Base-by-base conservation (phyloP, 1,140 invertebrate species). In the Musca vetustissima region DNA sequence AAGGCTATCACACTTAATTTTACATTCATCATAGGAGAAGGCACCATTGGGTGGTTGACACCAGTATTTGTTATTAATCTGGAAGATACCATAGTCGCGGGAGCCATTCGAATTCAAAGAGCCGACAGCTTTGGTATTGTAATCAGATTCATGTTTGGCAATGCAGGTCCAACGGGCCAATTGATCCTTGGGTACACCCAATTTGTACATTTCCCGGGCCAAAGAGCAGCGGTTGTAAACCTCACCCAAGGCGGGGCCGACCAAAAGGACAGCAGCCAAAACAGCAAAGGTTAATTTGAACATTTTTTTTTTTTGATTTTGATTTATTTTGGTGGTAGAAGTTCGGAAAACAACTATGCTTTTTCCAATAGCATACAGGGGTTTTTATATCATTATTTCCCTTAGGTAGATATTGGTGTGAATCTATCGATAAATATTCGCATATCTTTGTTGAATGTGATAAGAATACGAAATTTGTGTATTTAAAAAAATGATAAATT, bases 51-150 rank as follows among this genome's bases (percentile, higher is more conserved):
- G 11, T 9, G 71, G 71, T 53, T 71, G 72, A 64, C 78, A 79
- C 78, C 78, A 80, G 28, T 74, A 78, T 14, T 70, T 69, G 67
- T 75, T 72, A 53, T 79, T 80, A 50, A 80, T 75, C 64, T 78
- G 76, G 66, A 78, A 80, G 28, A 79, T 73, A 22, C 77, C 76
- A 47, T 73, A 77, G 66, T 77, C 77, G 2, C 70, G 52, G 53
- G 75, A 74, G 48, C 74, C 73, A 57, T 79, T 73, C 2, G 17
- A 21, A 17, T 77, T 79, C 13, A 52, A 1, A 1, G 70, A 67
- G 15, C 76, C 75, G 24, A 74, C 70, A 49, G 48, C 55, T 11
- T 22, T 17, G 36, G 67, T 68, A 21, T 47, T 32, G 22, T 49
- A 68, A 7, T 55, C 48, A 43, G 53, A 61, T 43, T 68, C 67